Base-by-base conservation (phyloP, 2,797 vertebrate species). In the Halcyon smyrnensis region DNA sequence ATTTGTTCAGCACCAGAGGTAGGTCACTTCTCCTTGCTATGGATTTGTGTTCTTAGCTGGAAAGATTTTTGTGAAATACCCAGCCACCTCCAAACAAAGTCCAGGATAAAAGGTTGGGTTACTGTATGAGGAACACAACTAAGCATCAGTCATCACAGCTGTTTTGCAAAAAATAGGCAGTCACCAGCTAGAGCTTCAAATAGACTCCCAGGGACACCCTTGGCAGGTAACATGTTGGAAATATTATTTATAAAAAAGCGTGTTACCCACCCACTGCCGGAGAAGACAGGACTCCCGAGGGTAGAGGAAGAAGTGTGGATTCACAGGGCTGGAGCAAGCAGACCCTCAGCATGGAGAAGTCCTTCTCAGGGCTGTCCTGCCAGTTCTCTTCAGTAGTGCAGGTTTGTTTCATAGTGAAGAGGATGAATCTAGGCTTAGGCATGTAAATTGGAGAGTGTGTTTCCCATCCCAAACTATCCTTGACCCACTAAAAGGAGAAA, bases 401-500 rank as follows among this genome's bases (percentile, higher is more conserved):
- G 4, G 25, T 23, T 43, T 84, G 46, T 73, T 84, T 37, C 21
- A 32, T 12, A 78, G 41, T 17, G 73, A 69, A 78, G 51, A 53
- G 67, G 71, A 80, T 45, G 94, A 92, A 83, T 11, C 64, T 43
- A 51, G 70, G 81, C 11, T 77, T 67, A 83, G 53, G 45, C 43
- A 69, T 45, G 36, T 32, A 84, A 94, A 69, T n/a, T 53, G 54
- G 28, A 92, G 54, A 80, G 23, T 5, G 39, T 57, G 30, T 69
- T 90, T 73, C 67, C 27, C 45, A 83, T 20, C 57, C 56, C 63
- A 73, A 69, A 80, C 41, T 84, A 75, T 48, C 81, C 75, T 50
- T 84, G 90, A 94, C 83, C 87, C 89, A 92, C 65, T 93, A 91
- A 95, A 87, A 94, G 21, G 16, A 82, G 83, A 87, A 84, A 46